Evolutionary conservation across 2,113 vertebrate genomes (phyloP).

Genomic region (Brachypteracias leptosomus): DNA sequence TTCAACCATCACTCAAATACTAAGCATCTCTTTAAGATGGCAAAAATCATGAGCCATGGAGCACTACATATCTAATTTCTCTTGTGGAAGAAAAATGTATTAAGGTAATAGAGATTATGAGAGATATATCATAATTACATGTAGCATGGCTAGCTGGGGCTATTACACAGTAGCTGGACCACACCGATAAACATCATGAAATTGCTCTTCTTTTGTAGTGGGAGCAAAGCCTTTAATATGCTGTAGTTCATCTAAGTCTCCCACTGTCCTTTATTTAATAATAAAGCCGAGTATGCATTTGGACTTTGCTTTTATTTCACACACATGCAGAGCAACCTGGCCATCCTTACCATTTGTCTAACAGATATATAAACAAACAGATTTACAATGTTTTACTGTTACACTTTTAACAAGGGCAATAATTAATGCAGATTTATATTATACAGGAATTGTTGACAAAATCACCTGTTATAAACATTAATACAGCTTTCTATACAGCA

Average conservation of each 20-base stretch:
- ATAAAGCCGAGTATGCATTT: conserved; percentile 17
- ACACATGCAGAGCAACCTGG: background rate
- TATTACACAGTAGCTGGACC: conserved; percentile 9
- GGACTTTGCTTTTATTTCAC: background rate
- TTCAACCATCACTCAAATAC: conserved; percentile 58
- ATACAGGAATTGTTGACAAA: conserved; percentile 54
- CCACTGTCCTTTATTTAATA: background rate
- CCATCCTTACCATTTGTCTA: conserved; percentile 22
- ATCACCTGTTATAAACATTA: conserved; percentile 59
- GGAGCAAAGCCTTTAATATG: background rate
- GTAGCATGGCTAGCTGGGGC: background rate
- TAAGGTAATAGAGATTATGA: conserved; percentile 21
- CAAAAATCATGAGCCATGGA: background rate
- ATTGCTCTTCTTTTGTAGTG: background rate
- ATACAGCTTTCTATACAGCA: conserved; percentile 33
- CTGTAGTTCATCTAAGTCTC: conserved; percentile 33
- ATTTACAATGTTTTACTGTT: conserved; percentile 5
- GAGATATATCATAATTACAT: background rate
- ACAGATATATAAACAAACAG: conserved; percentile 49
- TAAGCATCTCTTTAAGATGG: conserved; percentile 38
- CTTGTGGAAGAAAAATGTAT: background rate
- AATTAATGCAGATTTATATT: conserved; percentile 65
- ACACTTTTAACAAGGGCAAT: conserved; percentile 57
- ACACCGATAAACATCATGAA: background rate
- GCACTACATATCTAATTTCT: conserved; percentile 45